Conservation (phyloP, 2,888 invertebrate species). For the Habroteleia sp. region DNA sequence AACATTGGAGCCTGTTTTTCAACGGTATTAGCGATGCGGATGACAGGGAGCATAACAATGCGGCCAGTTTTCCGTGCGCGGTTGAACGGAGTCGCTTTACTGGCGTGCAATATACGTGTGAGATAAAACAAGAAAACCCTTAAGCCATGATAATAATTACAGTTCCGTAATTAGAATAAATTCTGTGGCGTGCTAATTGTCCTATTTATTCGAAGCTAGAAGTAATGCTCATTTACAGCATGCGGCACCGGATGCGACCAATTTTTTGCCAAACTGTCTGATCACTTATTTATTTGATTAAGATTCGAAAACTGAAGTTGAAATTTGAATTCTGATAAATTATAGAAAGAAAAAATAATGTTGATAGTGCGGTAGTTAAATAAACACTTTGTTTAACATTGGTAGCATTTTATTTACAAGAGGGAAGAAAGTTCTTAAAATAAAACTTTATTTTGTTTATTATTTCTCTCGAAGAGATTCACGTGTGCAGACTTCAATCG, state of each 20-base stretch:
- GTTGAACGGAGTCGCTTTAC: conserved; percentile 67
- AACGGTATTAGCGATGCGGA: conserved; percentile 72
- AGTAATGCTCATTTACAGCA: conserved; percentile 29
- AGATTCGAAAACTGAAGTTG: no score
- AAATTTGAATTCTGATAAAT: no score
- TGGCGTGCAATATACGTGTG: conserved; percentile 35
- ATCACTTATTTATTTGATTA: no score
- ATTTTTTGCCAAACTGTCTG: no score
- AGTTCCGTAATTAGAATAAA: conserved; percentile 75
- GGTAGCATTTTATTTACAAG: no score
- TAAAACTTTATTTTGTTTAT: no score
- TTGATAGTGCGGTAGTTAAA: no score
- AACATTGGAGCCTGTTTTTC: conserved; percentile 66
- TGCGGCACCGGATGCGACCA: conserved; percentile 27
- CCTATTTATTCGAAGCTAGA: conserved; percentile 70
- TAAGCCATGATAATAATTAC: conserved; percentile 75
- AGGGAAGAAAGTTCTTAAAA: no score
- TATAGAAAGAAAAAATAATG: no score
- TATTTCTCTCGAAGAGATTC: no score
- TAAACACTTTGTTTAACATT: no score
- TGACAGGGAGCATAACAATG: conserved; percentile 72
- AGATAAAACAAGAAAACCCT: conserved; percentile 65
- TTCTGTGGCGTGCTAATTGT: conserved; percentile 72
- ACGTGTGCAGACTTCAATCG: no score
- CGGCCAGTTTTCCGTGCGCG: conserved; percentile 71